Conservation (phyloP, 1,140 invertebrate species). For the Drepana arcuata region DNA sequence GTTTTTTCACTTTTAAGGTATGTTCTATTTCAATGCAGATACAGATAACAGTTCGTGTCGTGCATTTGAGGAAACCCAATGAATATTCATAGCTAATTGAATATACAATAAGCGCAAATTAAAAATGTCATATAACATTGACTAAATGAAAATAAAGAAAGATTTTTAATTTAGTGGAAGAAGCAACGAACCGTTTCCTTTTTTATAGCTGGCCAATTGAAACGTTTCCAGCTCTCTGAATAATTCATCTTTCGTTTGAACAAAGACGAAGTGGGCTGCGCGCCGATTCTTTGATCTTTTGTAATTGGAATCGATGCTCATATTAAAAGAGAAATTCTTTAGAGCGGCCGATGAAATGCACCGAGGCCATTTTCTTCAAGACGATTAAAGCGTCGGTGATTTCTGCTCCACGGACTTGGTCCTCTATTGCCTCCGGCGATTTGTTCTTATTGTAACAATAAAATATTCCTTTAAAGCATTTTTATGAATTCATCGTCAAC, state of each 20-base stretch:
- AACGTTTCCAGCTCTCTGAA: conserved; percentile 70
- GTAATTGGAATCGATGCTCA: conserved; percentile 71
- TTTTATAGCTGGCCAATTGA: conserved; percentile 71
- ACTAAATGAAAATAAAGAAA: conserved; percentile 62
- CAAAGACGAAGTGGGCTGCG: conserved; percentile 68
- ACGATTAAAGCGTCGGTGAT: conserved; percentile 50
- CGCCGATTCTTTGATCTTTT: conserved; percentile 71
- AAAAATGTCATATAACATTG: conserved; percentile 33
- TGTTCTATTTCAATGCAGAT: no score
- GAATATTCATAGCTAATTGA: no score
- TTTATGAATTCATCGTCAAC: no score
- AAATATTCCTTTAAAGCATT: neutral
- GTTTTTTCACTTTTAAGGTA: no score
- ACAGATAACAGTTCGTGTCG: no score
- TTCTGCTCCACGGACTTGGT: conserved; percentile 17
- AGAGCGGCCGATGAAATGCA: conserved; percentile 64
- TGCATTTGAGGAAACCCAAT: no score
- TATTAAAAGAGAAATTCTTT: conserved; percentile 70
- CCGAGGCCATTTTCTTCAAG: conserved; percentile 57
- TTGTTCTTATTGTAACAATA: conserved; percentile 4
- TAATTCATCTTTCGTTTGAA: conserved; percentile 72
- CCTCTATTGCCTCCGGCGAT: neutral
- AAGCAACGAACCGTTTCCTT: conserved; percentile 69
- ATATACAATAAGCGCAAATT: no score
- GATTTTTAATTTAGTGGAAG: conserved; percentile 66